Base-by-base conservation (phyloP, 2,113 vertebrate genomes). In the Pelecanus crispus region DNA sequence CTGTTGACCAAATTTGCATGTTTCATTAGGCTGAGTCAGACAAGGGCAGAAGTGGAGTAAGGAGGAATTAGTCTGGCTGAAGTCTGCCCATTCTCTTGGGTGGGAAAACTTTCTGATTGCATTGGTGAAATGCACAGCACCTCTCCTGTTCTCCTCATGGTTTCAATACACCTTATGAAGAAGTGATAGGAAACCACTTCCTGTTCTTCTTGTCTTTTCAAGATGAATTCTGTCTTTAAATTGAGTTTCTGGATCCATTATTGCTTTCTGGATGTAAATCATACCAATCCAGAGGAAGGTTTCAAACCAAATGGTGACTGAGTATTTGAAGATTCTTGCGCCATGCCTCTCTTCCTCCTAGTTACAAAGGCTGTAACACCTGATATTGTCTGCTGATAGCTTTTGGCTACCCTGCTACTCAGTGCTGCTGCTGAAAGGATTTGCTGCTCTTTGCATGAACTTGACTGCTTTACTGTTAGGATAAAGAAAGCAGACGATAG, bases 291-390 rank as follows among this genome's bases (percentile, higher is more conserved):
- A 84, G 36, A 88, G 36, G 40, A 61, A 80, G 34, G 7, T 86
- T 77, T 88, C 40, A 68, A 92, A 79, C 79, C 29, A 75, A 75
- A 65, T n/a, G 32, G 36, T 1, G 2, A 17, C 17, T 13, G 13
- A 67, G 16, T 88, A 28, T 67, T 83, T 86, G 44, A 88, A 86
- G 42, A 18, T 58, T 73, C 44, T 90, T 82, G 17, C 13, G 9
- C 32, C 0, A 0, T 38, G 5, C 2, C 0, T 66, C 7, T 34
- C 21, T 61, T 96, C 31, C 40, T 93, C 34, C 62, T 74, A 10
- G 7, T 70, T 92, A 22, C 4, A 62, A 58, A 63, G 58, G 11
- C 28, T 77, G 18, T 34, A 62, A 56, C 17, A 22, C 8, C 25
- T 47, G 24, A 24, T 52, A 13, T 0, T 65, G 71, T 67, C 29